Conservation (phyloP, 1,140 invertebrate species). For the Pristionchus pacificus region DNA sequence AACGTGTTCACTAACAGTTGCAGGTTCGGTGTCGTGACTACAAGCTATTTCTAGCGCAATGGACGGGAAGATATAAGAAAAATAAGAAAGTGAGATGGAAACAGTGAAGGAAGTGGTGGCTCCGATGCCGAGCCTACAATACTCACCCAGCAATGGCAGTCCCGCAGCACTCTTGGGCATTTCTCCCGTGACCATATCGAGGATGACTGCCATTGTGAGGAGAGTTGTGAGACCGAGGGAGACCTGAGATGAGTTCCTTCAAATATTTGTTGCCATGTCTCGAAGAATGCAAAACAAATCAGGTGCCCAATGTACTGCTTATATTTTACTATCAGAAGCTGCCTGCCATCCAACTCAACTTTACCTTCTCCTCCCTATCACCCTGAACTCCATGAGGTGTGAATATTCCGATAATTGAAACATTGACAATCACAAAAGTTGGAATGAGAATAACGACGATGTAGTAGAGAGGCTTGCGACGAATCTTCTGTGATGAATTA, state of each 20-base stretch:
- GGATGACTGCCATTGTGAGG: slow-evolving; percentile 33
- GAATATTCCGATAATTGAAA: slow-evolving; percentile 27
- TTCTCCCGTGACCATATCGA: slow-evolving; percentile 29
- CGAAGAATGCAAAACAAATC: too few relatives aligned
- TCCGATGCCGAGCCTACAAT: too few relatives aligned
- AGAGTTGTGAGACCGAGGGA: slow-evolving; percentile 27
- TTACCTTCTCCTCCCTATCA: slow-evolving; percentile 25
- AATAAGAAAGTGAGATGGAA: too few relatives aligned
- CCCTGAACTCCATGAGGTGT: slow-evolving; percentile 28
- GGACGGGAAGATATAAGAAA: too few relatives aligned
- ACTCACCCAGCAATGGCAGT: slow-evolving; percentile 29
- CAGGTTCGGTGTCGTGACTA: too few relatives aligned
- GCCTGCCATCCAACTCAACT: too few relatives aligned
- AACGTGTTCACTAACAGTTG: too few relatives aligned
- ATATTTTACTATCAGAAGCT: too few relatives aligned
- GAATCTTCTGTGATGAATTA: slow-evolving; percentile 24
- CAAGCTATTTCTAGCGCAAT: too few relatives aligned
- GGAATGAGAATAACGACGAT: slow-evolving; percentile 29
- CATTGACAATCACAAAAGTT: slow-evolving; percentile 29
- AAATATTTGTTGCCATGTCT: background rate
- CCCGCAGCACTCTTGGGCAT: slow-evolving; percentile 28
- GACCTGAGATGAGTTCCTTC: background rate
- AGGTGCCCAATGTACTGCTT: too few relatives aligned
- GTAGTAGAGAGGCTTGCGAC: slow-evolving; percentile 27
- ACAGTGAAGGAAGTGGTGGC: too few relatives aligned